A percentile compares a stretch with the other conserved stretches of the same genome.
phyloP scores from a whole-genome alignment of 2,888 invertebrate species.

The Spilosoma lubricipeda region DNA sequence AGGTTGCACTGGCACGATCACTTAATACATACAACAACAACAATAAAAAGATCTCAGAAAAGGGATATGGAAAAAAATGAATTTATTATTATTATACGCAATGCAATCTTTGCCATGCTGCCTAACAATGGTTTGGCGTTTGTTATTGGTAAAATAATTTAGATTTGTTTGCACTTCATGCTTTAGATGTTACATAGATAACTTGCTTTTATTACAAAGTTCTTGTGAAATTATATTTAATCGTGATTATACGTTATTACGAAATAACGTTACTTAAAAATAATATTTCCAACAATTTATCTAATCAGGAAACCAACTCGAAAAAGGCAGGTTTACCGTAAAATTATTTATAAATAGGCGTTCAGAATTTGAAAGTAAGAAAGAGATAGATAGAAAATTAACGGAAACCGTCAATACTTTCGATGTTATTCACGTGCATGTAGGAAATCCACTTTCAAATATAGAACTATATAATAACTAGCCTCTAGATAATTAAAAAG shows the following conservation, averaged over 20 bases:
- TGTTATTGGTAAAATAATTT: background rate
- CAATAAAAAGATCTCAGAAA: background rate
- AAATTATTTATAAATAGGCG: background rate
- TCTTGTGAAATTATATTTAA: background rate
- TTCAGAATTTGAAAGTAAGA: background rate
- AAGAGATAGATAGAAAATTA: background rate
- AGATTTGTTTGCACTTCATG: background rate
- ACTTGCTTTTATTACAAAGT: background rate
- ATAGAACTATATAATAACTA: background rate
- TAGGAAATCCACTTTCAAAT: background rate
- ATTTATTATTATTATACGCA: background rate
- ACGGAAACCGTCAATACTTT: background rate
- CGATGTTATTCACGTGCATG: background rate
- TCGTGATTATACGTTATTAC: background rate
- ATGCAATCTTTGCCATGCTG: background rate
- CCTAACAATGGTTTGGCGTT: background rate
- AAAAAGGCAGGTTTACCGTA: background rate
- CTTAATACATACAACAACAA: background rate
- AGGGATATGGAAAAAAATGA: background rate
- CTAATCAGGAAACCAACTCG: background rate
- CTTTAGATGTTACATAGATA: background rate
- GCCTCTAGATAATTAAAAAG: constrained; percentile 1
- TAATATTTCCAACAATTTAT: background rate
- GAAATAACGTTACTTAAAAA: background rate
- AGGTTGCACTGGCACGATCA: background rate